Evolutionary conservation across 2,797 vertebrate species (phyloP).

Genomic region (Cossypha heuglini): DNA sequence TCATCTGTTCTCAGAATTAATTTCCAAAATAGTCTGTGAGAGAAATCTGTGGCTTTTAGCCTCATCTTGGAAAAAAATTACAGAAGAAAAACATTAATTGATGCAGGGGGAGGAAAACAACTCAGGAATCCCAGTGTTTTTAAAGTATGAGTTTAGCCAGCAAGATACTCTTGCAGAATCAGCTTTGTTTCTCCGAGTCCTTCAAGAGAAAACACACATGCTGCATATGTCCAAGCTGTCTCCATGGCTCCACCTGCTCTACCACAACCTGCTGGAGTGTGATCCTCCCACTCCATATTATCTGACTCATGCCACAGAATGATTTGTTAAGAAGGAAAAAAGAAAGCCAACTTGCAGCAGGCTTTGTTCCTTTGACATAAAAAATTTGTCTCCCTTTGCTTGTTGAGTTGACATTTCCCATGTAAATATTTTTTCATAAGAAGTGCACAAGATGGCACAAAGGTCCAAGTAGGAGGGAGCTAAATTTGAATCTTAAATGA

Average conservation of each 20-base stretch:
- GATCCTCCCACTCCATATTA: slow-evolving; percentile 14
- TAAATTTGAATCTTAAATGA: slow-evolving; percentile 34
- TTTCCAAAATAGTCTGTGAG: background rate
- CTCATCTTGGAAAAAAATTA: background rate
- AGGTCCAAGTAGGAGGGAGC: background rate
- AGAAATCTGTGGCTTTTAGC: background rate
- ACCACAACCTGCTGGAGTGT: background rate
- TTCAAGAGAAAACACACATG: background rate
- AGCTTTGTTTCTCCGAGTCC: background rate
- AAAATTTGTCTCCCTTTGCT: background rate
- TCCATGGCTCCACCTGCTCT: background rate
- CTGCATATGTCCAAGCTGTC: background rate
- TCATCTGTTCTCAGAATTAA: background rate
- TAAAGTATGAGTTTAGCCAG: background rate
- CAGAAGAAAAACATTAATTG: background rate
- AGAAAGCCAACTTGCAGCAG: background rate
- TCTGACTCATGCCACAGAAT: slow-evolving; percentile 13
- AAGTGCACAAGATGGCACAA: background rate
- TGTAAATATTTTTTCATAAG: slow-evolving; percentile 19
- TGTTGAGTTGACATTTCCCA: background rate
- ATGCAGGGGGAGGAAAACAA: background rate
- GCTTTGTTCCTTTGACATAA: background rate
- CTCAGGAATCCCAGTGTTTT: background rate
- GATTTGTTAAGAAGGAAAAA: background rate
- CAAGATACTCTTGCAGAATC: background rate